Evolutionary conservation across 2,797 vertebrate species (phyloP).

Genomic region (Psittacula echo): DNA sequence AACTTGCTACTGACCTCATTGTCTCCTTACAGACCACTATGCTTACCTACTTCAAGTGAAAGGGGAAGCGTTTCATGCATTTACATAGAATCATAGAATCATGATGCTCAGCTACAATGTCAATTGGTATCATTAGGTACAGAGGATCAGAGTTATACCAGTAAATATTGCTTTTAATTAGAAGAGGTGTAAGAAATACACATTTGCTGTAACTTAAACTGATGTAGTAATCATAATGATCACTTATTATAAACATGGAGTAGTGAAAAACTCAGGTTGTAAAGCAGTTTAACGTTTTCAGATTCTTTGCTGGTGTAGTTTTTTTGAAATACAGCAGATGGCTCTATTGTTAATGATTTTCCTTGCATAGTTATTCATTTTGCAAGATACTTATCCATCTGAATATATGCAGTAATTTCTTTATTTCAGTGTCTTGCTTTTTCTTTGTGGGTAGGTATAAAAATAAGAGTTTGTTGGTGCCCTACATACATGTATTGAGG

Average conservation of each 20-base stretch:
- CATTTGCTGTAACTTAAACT: neutral
- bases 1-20: neutral
- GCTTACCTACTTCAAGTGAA: neutral
- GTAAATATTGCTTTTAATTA: conserved; percentile 23
- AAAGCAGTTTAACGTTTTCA: neutral
- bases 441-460: neutral
- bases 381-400: neutral
- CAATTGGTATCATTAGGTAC: neutral
- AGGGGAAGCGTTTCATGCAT: neutral
- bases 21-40: neutral
- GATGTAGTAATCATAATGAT: neutral
- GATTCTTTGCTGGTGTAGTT: conserved; percentile 60
- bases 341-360: conserved; percentile 79
- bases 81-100: neutral
- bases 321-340: conserved; percentile 77
- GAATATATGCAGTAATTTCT: conserved; percentile 10
- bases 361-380: conserved; percentile 13
- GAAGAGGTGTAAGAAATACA: neutral
- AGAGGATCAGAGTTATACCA: neutral
- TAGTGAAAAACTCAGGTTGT: conserved; percentile 1
- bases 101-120: neutral
- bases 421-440: conserved; percentile 9
- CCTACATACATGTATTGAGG: neutral
- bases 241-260: neutral
- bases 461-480: neutral